These are phyloP conservation scores for Maconellicoccus hirsutus DNA, from an alignment of 1,140 invertebrate species.

Conservation along the genomic window DNA sequence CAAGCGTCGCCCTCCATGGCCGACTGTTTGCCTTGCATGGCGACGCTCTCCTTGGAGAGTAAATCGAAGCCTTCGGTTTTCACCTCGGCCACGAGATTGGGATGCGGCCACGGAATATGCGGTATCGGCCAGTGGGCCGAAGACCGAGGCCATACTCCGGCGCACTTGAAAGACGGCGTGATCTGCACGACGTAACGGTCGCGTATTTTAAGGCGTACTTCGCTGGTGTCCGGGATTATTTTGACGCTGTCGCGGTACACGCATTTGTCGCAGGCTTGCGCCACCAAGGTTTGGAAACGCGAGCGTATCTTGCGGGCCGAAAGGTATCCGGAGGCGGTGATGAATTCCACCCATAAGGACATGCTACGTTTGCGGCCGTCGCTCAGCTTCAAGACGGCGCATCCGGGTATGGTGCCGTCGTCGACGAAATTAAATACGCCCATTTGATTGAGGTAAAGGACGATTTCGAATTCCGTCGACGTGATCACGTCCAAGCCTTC, in stretches of 20 bases:
- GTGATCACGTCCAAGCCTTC: conserved; percentile 82
- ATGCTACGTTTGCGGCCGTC: conserved; percentile 89
- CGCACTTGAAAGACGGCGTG: conserved; percentile 85
- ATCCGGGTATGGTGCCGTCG: conserved; percentile 82
- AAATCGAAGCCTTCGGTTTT: conserved; percentile 96
- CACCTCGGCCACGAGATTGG: conserved; percentile 86
- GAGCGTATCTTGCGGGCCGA: conserved; percentile 89
- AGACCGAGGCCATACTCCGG: conserved; percentile 85
- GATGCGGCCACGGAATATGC: conserved; percentile 86
- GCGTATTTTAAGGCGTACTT: conserved; percentile 72
- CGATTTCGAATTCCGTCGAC: conserved; percentile 84
- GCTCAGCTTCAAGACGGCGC: conserved; percentile 82
- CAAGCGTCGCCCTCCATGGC: conserved; percentile 97
- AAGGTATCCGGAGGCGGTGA: conserved; percentile 85
- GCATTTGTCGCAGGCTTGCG: conserved; percentile 85
- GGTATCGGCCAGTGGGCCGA: conserved; percentile 91
- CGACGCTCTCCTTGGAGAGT: conserved; percentile 79
- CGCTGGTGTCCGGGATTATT: conserved; percentile 83
- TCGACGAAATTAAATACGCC: conserved; percentile 94
- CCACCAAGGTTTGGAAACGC: conserved; percentile 81
- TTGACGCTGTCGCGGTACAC: conserved; percentile 79
- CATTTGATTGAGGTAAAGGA: conserved; percentile 94
- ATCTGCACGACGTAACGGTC: conserved; percentile 78
- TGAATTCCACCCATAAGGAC: conserved; percentile 95
- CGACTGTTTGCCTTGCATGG: conserved; percentile 79